Conservation (phyloP, 2,113 vertebrate genomes). For the Poecile atricapillus region DNA sequence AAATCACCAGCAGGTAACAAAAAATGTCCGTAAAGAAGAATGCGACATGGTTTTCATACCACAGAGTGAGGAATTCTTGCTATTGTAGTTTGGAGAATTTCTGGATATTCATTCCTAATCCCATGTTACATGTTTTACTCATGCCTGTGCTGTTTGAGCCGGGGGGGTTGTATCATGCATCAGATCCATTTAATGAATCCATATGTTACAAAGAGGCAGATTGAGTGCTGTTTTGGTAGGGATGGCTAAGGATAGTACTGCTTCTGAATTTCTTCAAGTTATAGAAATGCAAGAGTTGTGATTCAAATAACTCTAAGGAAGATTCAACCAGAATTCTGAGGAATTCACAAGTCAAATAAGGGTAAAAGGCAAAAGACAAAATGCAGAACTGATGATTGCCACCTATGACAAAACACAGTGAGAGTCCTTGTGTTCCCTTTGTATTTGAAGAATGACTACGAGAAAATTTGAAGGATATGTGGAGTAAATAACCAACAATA, state of each 20-base stretch:
- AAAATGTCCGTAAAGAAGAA: background rate
- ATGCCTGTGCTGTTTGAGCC: background rate
- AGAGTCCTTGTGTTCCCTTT: background rate
- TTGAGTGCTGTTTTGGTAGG: background rate
- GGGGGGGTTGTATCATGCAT: rapidly evolving
- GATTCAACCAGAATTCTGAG: background rate
- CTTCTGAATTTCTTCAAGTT: background rate
- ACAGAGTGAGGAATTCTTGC: background rate
- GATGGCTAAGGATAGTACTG: background rate
- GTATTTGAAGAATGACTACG: background rate
- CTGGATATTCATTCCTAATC: background rate
- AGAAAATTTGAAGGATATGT: background rate
- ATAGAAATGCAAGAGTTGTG: background rate
- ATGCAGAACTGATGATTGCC: background rate
- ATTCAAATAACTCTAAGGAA: background rate
- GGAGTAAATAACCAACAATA: background rate
- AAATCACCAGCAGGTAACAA: background rate
- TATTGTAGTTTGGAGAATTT: background rate
- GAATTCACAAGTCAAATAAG: background rate
- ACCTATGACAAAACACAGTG: background rate
- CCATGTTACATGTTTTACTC: background rate
- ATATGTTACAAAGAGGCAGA: background rate
- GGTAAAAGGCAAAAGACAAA: background rate
- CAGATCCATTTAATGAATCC: background rate
- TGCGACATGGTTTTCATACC: background rate